Conservation (phyloP, 1,140 invertebrate genomes). For the Atta colombica region DNA sequence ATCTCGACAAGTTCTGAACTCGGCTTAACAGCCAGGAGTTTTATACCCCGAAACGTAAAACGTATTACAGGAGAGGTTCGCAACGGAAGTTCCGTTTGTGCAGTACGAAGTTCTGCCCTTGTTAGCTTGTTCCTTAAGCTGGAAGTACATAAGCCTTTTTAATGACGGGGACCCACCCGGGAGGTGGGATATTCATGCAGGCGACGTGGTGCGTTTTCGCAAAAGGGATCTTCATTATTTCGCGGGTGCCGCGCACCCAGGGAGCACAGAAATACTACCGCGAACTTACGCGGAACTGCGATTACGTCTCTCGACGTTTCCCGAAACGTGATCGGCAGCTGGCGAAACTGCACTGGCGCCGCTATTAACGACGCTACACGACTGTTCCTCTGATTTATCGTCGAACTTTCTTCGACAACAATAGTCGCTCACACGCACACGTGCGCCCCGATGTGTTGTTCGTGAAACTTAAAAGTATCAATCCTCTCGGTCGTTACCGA, state of each 20-base stretch:
- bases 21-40: constrained; percentile 65
- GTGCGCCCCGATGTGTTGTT: not conserved
- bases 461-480: constrained; percentile 33
- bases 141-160: constrained; percentile 70
- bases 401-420: constrained; percentile 37
- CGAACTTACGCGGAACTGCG: constrained; percentile 2
- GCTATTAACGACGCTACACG: constrained; percentile 33
- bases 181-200: constrained; percentile 66
- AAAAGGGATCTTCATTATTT: constrained; percentile 63
- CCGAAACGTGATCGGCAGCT: constrained; percentile 35
- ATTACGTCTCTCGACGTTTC: constrained; percentile 24
- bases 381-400: constrained; percentile 50
- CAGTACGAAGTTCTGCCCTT: constrained; percentile 53
- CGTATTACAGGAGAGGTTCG: constrained; percentile 21
- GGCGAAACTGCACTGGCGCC: constrained; percentile 22
- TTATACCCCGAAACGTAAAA: constrained; percentile 67
- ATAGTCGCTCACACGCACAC: not conserved
- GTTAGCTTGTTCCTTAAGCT: constrained; percentile 51
- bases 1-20: constrained; percentile 61
- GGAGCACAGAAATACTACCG: not conserved
- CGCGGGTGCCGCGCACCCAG: not conserved
- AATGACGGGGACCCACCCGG: constrained; percentile 45
- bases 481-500: constrained; percentile 17
- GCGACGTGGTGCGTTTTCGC: constrained; percentile 62
- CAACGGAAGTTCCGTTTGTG: constrained; percentile 64